Evolutionary conservation across 2,797 vertebrate genomes (phyloP), one percentile per base, ranked within the genome.

Genomic region (Rhadinocentrus ornatus): DNA sequence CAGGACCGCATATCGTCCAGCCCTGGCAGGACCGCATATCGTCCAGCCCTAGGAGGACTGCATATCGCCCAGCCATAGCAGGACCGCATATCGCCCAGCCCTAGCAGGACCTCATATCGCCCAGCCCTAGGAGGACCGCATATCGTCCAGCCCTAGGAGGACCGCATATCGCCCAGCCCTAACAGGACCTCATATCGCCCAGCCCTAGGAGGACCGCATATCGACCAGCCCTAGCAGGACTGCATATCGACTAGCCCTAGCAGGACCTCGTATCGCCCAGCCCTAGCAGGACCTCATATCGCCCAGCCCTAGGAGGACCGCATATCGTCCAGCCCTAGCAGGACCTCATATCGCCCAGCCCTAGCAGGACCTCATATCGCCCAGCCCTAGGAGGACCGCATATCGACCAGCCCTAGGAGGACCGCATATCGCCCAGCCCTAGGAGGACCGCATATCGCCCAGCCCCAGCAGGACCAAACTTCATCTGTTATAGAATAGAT

Each of bases 401-500:
- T n/a, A n/a, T n/a, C n/a, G n/a, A n/a, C n/a, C n/a, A n/a, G n/a
- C n/a, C n/a, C n/a, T n/a, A n/a, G n/a, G n/a, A n/a, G n/a, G n/a
- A n/a, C n/a, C n/a, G n/a, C n/a, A 29, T 29, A 29, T 29, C 29
- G 29, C 29, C 29, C 29, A 31, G 29, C 29, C 29, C 29, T 6
- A 31, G 29, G 4, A 6, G 6, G 32, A 34, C 35, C 66, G n/a
- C n/a, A 29, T 29, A 29, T 29, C 29, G 29, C 29, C 29, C 29
- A 31, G 29, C 29, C 29, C 29, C 1, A 31, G 29, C 29, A 6
- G 6, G 32, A 34, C 35, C 66, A 34, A 34, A 31, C 35, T 66
- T 79, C 71, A 73, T 83, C 27, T 65, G 84, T 86, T 76, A 86
- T 66, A 75, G 57, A 86, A 69, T 34, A 34, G n/a, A n/a, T n/a